These are phyloP conservation scores for Urocyon cinereoargenteus DNA, from an alignment of 2,797 vertebrate genomes.

Conservation along the genomic window DNA sequence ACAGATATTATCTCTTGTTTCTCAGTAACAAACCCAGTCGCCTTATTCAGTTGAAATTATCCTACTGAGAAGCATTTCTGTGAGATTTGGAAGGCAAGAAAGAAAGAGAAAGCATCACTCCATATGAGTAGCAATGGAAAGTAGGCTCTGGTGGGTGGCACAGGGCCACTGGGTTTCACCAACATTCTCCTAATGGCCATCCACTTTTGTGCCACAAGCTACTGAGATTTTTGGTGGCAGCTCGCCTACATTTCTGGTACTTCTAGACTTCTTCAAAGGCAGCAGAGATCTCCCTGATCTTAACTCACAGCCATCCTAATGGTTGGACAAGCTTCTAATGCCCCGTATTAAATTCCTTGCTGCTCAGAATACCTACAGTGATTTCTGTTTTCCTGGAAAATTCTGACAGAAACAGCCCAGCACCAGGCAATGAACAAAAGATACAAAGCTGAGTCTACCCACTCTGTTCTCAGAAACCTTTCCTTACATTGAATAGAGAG, in stretches of 20 bases:
- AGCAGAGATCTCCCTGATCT: neutral
- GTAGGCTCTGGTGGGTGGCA: neutral
- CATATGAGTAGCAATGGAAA: neutral
- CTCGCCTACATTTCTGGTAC: neutral
- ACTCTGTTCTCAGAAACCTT: neutral
- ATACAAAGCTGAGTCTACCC: neutral
- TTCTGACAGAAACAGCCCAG: neutral
- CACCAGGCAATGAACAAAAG: neutral
- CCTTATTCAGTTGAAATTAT: neutral
- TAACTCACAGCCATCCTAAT: neutral
- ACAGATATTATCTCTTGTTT: neutral
- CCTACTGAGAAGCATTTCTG: neutral
- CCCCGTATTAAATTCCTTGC: neutral
- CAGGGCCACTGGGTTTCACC: neutral
- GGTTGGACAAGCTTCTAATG: neutral
- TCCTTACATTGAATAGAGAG: neutral
- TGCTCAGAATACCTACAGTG: neutral
- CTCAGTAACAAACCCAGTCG: neutral
- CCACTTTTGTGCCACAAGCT: neutral
- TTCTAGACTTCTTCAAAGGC: neutral
- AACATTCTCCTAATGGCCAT: neutral
- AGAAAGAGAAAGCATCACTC: neutral
- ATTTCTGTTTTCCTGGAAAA: neutral
- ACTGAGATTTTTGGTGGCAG: neutral
- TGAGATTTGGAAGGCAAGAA: neutral